Percentiles rank a stretch among this genome's conserved stretches.
These are phyloP conservation scores for Hystrix brachyura DNA, from an alignment of 2,113 vertebrate genomes.

Conservation along the genomic window DNA sequence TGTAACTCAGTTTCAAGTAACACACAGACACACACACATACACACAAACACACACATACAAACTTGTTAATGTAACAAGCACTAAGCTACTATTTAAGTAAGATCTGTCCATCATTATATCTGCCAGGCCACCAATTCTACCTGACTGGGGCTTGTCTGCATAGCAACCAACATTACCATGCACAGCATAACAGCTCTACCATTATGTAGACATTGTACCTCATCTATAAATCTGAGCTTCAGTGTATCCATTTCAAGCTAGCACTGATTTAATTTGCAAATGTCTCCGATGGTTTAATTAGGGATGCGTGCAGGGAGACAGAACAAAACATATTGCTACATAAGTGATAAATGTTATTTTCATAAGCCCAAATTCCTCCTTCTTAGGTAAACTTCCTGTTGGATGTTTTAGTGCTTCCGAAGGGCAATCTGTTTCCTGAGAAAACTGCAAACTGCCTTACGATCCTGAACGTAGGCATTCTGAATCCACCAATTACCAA, in stretches of 20 bases:
- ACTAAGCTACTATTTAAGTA: neutral
- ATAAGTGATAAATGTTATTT: constrained; percentile 2
- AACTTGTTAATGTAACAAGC: neutral
- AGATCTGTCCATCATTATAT: neutral
- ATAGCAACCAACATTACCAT: neutral
- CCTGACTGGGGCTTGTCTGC: neutral
- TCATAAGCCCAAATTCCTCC: neutral
- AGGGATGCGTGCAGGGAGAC: neutral
- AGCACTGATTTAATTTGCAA: constrained; percentile 30
- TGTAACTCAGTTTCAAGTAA: too few relatives aligned
- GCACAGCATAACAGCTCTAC: neutral
- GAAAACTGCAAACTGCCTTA: neutral
- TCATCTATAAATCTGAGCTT: constrained; percentile 4
- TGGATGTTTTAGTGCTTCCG: neutral
- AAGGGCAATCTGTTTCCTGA: neutral
- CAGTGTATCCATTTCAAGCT: neutral
- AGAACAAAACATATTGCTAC: neutral
- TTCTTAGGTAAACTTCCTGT: neutral
- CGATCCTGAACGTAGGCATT: neutral
- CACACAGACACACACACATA: neutral
- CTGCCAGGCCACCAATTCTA: neutral
- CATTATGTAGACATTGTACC: neutral
- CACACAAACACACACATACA: neutral
- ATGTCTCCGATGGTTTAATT: constrained; percentile 43
- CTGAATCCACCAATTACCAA: too few relatives aligned